Evolutionary conservation across 2,888 invertebrate species (phyloP), one percentile per base, ranked within the genome.

Genomic region (Chrysolina haemoptera): DNA sequence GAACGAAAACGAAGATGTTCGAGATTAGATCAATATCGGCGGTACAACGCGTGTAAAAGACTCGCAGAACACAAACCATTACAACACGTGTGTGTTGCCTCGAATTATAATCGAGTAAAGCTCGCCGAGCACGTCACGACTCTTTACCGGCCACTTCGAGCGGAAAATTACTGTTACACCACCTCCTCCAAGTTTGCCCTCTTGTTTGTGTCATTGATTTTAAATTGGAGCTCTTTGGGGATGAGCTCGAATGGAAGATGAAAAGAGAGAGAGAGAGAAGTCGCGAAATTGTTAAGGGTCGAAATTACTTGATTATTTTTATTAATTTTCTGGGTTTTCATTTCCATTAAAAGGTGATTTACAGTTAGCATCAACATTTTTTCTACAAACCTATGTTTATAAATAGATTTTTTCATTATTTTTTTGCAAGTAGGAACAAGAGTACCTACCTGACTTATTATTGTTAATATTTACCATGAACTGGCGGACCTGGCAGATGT

Each of bases 161-260:
- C 71, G 74, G 74, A 74, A 74, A 74, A 74, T 74, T 74, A 74
- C 74, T 71, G 59, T 74, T 74, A 46, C 71, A 40, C 62, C 71
- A 64, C 65, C 71, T 65, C 65, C 65, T 71, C 68, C 71, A 68
- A 40, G 22, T 62, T 69, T 46, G 62, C 62, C 62, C 59, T 46
- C 59, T 59, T 68, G 67, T 71, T 71, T 71, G 71, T 71, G 71
- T 71, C 67, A 68, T 71, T 68, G 71, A 71, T 71, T 71, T 71
- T 68, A 71, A 48, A 71, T 63, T 69, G 62, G 62, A 27, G 48
- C 59, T 59, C n/a, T 35, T 27, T 35, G 59, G 59, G 59, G 59
- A 27, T 59, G 59, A 22, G 35, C 59, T 59, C 59, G 59, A 53
- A 53, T 18, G 35, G 35, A 59, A 27, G 59, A n/a, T 14, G 22